Conservation (phyloP, 1,140 invertebrate species). For the Pteromalus puparum region DNA sequence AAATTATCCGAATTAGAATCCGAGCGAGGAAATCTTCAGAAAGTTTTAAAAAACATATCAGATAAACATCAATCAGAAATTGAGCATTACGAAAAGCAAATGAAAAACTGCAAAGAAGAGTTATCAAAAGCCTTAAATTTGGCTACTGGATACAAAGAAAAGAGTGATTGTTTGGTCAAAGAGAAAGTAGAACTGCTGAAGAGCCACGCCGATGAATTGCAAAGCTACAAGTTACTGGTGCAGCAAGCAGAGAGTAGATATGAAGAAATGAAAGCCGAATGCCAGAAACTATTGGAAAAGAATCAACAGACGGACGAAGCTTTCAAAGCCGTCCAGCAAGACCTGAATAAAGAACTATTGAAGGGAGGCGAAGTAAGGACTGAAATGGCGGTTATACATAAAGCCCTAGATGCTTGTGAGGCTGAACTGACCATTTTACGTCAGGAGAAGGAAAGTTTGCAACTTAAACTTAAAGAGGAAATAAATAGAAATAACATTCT, state of each 20-base stretch:
- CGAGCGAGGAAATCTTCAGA: conserved; percentile 67
- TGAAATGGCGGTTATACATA: conserved; percentile 75
- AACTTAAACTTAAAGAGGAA: conserved; percentile 76
- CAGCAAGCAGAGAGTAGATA: conserved; percentile 66
- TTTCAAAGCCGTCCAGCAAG: conserved; percentile 64
- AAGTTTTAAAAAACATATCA: conserved; percentile 63
- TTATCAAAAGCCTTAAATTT: conserved; percentile 80
- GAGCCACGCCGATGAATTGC: conserved; percentile 68
- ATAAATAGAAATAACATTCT: conserved; percentile 72
- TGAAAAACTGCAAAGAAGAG: conserved; percentile 80
- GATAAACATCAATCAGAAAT: conserved; percentile 68
- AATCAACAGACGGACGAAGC: conserved; percentile 64
- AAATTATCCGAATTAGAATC: conserved; percentile 71
- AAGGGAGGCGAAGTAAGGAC: conserved; percentile 66
- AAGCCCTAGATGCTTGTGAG: conserved; percentile 76
- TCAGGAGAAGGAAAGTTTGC: conserved; percentile 76
- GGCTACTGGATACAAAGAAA: conserved; percentile 81
- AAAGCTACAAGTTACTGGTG: conserved; percentile 68
- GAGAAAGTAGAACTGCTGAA: conserved; percentile 73
- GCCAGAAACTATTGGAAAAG: conserved; percentile 66
- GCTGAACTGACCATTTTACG: conserved; percentile 75
- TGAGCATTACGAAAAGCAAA: conserved; percentile 72
- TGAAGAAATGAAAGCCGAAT: conserved; percentile 65
- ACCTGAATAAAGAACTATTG: conserved; percentile 69
- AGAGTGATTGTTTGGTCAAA: conserved; percentile 77